Base-by-base conservation (phyloP, 2,797 vertebrate species). In the Catharus ustulatus region DNA sequence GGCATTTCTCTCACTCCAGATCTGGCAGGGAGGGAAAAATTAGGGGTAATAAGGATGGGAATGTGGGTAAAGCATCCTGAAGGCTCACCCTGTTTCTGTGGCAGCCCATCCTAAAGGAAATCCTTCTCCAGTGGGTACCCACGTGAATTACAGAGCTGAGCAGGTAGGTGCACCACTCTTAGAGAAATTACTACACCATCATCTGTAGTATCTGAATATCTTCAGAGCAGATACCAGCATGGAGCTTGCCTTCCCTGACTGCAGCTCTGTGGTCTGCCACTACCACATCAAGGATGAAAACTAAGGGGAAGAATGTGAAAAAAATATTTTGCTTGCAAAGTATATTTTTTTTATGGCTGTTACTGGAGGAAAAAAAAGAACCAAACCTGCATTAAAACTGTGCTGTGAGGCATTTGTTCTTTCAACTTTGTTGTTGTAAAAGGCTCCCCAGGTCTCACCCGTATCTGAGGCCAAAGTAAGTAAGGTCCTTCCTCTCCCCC, bases 271-370 rank as follows among this genome's bases (percentile, higher is more conserved):
- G 72, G 76, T 86, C 67, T 84, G 48, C 77, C 48, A 79, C 52
- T 66, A 87, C 55, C 76, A 88, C 91, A 82, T 43, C 64, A 92
- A 92, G 69, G 75, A 93, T 13, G 18, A 94, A 92, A 90, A 77
- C n/a, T 36, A 84, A 85, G 59, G 34, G 23, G 30, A 93, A 90
- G 62, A 94, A 96, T 15, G 77, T 75, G 83, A 72, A 94, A 89
- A 92, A 84, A 89, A 84, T 76, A 76, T 67, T 93, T 94, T 91
- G 48, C 80, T 91, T 95, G 45, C 42, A 84, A 89, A 76, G 68
- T 81, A 52, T 92, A 91, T 88, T 93, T 90, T 90, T 92, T 74
- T 94, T 91, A 69, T 36, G 36, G 87, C 6, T 95, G 73, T 63
- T 92, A 62, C 5, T 82, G 75, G 43, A 3, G n/a, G 75, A 49